Evolutionary conservation across 2,797 vertebrate species (phyloP).

Genomic region (Anas georgica): DNA sequence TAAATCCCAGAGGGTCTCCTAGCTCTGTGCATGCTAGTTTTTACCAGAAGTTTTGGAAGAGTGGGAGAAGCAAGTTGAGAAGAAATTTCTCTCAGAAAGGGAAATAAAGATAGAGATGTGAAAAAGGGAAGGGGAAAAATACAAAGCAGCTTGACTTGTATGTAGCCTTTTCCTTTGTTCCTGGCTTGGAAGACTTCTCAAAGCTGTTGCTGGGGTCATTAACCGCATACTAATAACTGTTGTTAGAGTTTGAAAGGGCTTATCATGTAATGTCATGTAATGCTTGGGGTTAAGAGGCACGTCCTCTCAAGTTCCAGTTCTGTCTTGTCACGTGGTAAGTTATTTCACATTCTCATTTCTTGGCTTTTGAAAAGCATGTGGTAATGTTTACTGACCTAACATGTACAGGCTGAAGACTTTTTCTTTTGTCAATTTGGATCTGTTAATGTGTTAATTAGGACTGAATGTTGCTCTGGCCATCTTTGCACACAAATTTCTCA

Average conservation of each 20-base stretch:
- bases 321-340: background rate
- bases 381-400: background rate
- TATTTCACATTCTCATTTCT: background rate
- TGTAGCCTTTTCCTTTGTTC: background rate
- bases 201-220: background rate
- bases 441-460: background rate
- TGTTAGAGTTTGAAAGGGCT: background rate
- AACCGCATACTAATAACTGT: background rate
- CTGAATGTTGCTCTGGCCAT: background rate
- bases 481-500: background rate
- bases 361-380: background rate
- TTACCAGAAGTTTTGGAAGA: background rate
- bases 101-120: background rate
- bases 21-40: background rate
- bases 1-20: background rate
- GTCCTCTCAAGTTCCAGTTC: background rate
- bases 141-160: background rate
- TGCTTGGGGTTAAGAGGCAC: background rate
- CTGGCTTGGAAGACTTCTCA: background rate
- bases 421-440: background rate
- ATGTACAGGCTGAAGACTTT: background rate
- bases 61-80: background rate
- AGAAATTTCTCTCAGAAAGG: background rate
- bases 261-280: background rate
- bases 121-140: background rate